Conservation (phyloP, 2,797 vertebrate species). For the Synaphobranchus kaupii region DNA sequence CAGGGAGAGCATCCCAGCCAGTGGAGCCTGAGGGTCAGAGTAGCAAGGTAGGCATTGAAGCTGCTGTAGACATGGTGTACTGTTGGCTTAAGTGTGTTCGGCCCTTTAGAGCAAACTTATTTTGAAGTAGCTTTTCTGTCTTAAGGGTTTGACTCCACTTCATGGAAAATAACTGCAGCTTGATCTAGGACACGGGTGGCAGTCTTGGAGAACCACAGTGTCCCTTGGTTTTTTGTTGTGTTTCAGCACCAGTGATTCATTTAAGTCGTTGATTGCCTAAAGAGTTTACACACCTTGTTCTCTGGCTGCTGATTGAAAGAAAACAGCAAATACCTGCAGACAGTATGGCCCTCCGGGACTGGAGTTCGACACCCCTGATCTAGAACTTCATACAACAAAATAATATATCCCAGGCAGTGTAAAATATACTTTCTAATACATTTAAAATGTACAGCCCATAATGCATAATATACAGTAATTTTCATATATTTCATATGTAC, state of each 20-base stretch:
- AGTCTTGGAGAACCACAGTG: too few species aligned
- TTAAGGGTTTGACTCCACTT: not conserved
- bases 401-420: not conserved
- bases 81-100: too few species aligned
- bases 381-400: not conserved
- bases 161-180: not conserved
- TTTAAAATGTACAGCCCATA: too few species aligned
- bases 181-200: not conserved
- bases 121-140: not conserved
- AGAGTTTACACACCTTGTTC: too few species aligned
- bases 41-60: slow-evolving; percentile 62
- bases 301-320: too few species aligned
- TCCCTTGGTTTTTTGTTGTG: too few species aligned
- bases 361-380: not conserved
- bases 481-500: not conserved
- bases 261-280: too few species aligned
- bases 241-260: too few species aligned
- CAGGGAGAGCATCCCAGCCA: slow-evolving; percentile 62
- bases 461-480: too few species aligned
- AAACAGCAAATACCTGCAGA: too few species aligned
- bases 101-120: too few species aligned
- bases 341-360: too few species aligned
- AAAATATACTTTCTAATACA: not conserved
- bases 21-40: slow-evolving; percentile 65
- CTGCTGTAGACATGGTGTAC: not conserved